Evolutionary conservation across 2,113 vertebrate genomes (phyloP).

Genomic region (Ivindomyrus marchei): DNA sequence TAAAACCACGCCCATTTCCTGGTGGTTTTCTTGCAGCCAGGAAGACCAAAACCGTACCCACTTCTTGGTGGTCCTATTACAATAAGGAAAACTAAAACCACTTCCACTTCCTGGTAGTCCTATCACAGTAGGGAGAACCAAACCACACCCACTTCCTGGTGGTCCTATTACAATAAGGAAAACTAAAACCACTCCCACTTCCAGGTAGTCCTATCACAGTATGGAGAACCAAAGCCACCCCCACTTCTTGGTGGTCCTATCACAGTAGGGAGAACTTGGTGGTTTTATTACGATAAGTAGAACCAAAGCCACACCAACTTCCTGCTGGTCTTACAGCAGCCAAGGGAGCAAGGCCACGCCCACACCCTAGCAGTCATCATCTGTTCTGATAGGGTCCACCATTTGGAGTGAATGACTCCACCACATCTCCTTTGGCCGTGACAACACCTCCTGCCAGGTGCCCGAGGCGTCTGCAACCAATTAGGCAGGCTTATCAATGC

Average conservation of each 20-base stretch:
- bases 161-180: too few species aligned
- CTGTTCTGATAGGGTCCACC: neutral
- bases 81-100: neutral
- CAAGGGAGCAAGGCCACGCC: neutral
- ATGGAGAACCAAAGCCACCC: neutral
- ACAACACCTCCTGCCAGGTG: neutral
- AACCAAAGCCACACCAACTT: neutral
- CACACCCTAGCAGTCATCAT: neutral
- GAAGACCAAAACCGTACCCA: neutral
- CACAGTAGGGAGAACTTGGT: neutral
- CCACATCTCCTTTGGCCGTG: neutral
- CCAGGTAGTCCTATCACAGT: too few species aligned
- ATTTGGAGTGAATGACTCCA: neutral
- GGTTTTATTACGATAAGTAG: neutral
- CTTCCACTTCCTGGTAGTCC: neutral
- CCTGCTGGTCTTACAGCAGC: neutral
- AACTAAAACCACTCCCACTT: neutral
- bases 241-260: neutral
- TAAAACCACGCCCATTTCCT: neutral
- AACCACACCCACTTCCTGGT: too few species aligned
- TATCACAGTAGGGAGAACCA: neutral
- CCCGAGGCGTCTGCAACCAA: neutral
- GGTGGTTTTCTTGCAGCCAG: neutral
- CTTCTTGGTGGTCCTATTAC: neutral
- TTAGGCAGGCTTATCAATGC: neutral